These are phyloP conservation scores for Aphodius granarius DNA, from an alignment of 2,888 invertebrate species.

Conservation along the genomic window DNA sequence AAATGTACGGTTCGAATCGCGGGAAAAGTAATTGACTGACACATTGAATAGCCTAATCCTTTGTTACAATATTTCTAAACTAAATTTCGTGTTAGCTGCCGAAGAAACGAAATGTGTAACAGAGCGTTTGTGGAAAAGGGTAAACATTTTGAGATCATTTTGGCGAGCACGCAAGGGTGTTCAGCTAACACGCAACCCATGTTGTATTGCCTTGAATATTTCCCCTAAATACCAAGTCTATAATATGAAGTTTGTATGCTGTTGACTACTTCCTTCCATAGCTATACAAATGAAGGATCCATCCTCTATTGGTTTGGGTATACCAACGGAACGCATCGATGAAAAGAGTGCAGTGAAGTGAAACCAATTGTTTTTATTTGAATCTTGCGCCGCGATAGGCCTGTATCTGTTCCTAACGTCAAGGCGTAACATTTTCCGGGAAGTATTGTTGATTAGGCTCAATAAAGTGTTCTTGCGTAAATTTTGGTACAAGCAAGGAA, in stretches of 20 bases:
- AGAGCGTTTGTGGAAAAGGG: neutral
- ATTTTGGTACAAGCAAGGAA: too few species aligned
- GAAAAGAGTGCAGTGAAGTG: neutral
- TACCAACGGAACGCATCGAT: neutral
- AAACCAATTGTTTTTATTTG: neutral
- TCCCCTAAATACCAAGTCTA: neutral
- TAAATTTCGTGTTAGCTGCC: too few species aligned
- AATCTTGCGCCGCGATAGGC: slow-evolving; percentile 1
- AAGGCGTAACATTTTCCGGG: slow-evolving; percentile 16
- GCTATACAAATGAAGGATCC: neutral
- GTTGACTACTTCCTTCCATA: too few species aligned
- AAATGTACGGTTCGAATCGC: too few species aligned
- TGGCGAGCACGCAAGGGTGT: neutral
- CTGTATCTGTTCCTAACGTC: neutral
- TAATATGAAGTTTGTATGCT: too few species aligned
- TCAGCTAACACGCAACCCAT: neutral
- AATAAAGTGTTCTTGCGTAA: too few species aligned
- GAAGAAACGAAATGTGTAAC: neutral
- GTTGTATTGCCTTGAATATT: neutral
- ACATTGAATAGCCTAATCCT: too few species aligned
- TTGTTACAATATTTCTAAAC: too few species aligned
- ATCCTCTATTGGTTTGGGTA: neutral
- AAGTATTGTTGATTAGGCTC: slow-evolving; percentile 14
- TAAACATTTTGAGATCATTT: neutral
- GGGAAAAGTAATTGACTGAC: too few species aligned